A percentile compares a stretch with the other conserved stretches of the same genome.
These are phyloP conservation scores for Microcebus tavaratra DNA, from an alignment of 2,113 vertebrate species.

Conservation along the genomic window DNA sequence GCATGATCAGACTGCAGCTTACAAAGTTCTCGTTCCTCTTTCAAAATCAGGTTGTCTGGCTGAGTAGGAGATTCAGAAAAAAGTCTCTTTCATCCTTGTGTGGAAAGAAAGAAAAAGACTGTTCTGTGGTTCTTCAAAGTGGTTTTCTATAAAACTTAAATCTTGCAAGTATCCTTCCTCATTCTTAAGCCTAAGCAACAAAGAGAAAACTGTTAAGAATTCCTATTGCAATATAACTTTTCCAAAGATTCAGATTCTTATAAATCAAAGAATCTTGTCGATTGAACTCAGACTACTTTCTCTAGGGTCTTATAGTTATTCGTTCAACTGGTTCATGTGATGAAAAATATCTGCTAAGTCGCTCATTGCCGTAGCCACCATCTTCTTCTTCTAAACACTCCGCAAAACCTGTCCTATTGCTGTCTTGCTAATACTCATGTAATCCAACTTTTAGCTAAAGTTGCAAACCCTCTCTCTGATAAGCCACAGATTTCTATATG, in stretches of 20 bases:
- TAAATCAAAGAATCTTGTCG: background rate
- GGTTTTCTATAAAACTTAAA: background rate
- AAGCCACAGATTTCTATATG: background rate
- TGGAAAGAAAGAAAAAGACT: background rate
- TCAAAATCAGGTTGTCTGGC: background rate
- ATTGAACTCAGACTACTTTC: background rate
- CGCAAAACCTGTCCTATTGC: background rate
- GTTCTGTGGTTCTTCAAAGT: background rate
- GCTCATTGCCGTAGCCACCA: background rate
- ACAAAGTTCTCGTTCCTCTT: background rate
- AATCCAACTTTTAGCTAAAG: background rate
- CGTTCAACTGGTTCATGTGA: background rate
- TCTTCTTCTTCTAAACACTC: background rate
- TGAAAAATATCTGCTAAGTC: background rate
- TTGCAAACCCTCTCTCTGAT: background rate
- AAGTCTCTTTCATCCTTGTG: background rate
- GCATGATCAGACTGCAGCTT: background rate
- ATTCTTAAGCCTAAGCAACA: background rate
- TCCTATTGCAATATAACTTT: background rate
- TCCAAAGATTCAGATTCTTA: background rate
- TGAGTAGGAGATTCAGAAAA: background rate
- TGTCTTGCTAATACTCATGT: background rate
- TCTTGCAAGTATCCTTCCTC: background rate
- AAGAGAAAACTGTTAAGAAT: background rate
- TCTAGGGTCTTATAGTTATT: background rate